Conservation (phyloP, 2,797 vertebrate species). For the Pseudotriccus pelzelni region DNA sequence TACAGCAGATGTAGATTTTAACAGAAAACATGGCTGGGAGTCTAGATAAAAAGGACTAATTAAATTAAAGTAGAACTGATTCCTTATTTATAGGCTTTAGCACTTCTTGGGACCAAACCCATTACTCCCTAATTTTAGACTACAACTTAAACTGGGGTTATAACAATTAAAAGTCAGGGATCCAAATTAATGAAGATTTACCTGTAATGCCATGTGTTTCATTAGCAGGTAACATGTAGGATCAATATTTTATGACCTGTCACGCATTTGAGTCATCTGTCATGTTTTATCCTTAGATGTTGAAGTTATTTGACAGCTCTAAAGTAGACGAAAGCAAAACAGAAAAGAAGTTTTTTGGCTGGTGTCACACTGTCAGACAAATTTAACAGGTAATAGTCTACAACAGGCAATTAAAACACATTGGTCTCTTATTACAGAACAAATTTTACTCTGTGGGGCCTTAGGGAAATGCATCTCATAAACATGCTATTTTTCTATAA, state of each 20-base stretch:
- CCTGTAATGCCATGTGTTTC: background rate
- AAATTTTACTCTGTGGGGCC: background rate
- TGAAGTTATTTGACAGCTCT: background rate
- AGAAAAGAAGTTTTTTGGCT: constrained; percentile 6
- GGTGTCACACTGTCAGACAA: constrained; percentile 12
- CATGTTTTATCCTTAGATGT: constrained; percentile 3
- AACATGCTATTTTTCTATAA: constrained; percentile 14
- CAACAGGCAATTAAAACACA: constrained; percentile 47
- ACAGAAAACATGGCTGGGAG: background rate
- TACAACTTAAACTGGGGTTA: background rate
- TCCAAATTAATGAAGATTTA: background rate
- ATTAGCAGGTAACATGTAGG: constrained; percentile 11
- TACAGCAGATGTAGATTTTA: background rate
- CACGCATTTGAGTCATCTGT: constrained; percentile 30
- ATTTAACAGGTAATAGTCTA: constrained; percentile 26
- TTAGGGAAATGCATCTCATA: constrained; percentile 16
- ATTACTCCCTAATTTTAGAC: background rate
- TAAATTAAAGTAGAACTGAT: background rate
- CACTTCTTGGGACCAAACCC: background rate
- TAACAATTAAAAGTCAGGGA: background rate
- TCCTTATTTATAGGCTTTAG: background rate
- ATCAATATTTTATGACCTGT: constrained; percentile 51
- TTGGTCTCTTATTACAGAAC: constrained; percentile 13
- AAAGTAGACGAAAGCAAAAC: constrained; percentile 19
- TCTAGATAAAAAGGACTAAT: background rate